Evolutionary conservation across 2,888 invertebrate species (phyloP), one percentile per base, ranked within the genome.

Genomic region (Brenthis hecate): DNA sequence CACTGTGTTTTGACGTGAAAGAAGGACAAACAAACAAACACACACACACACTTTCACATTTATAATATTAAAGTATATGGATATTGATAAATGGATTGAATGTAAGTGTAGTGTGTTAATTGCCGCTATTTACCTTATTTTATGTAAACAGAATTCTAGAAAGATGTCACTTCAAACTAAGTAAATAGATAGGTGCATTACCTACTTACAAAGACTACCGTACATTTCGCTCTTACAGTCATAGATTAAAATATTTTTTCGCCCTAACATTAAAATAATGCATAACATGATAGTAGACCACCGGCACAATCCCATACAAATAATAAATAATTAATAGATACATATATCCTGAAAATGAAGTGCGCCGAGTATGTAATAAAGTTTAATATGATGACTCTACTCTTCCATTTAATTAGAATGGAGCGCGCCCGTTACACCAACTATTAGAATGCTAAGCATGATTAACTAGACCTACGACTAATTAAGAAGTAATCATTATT

Each of bases 391-490:
- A 84, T 77, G 76, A 80, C 81, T 77, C 76, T 78, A 80, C 80
- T 82, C 80, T 82, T 81, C 77, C 72, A 80, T 77, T 83, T 85
- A 87, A 88, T 87, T 87, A 86, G 76, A 84, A 86, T 81, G 78
- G 78, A 83, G 80, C 79, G 77, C 78, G 78, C 78, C 77, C 78
- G 76, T 81, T 81, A 82, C 80, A 79, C 78, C 78, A 78, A 85
- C 83, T 85, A 86, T 85, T 87, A 86, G 82, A 89, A 89, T 84
- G 86, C 85, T 85, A 84, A 87, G 85, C 87, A 86, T 86, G 87
- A 82, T 86, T 83, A 89, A 88, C 83, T 86, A 85, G 80, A 82
- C 78, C 80, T 78, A 78, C 82, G 78, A 81, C 86, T 87, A 88
- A 91, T 91, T 89, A 88, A 82, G 76, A 80, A 81, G 75, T 78